These are phyloP conservation scores for Ophion ellenae DNA, from an alignment of 2,888 invertebrate genomes.

Conservation along the genomic window DNA sequence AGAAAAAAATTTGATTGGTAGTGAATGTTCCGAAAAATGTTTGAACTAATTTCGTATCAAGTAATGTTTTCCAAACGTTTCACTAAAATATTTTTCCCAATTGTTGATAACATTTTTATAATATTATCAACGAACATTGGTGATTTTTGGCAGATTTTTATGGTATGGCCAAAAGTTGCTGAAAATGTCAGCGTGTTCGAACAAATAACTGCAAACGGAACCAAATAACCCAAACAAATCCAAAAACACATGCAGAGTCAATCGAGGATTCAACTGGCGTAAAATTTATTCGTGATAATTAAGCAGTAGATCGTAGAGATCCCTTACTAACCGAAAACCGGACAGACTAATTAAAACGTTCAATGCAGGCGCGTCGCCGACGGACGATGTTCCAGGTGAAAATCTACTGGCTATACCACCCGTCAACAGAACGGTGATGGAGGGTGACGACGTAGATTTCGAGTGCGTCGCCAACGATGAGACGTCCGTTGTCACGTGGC, in stretches of 20 bases:
- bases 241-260: neutral
- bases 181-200: too few relatives aligned
- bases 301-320: constrained; percentile 48
- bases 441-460: constrained; percentile 92
- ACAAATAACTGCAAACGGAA: too few relatives aligned
- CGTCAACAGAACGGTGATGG: constrained; percentile 93
- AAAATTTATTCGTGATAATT: constrained; percentile 15
- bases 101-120: too few relatives aligned
- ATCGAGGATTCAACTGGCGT: too few relatives aligned
- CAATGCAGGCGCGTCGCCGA: constrained; percentile 82
- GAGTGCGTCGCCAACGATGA: constrained; percentile 92
- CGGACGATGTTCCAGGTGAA: constrained; percentile 88
- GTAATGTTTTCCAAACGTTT: too few relatives aligned
- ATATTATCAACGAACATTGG: too few relatives aligned
- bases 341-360: constrained; percentile 83
- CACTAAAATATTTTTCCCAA: too few relatives aligned
- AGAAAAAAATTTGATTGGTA: too few relatives aligned
- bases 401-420: constrained; percentile 95
- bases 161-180: too few relatives aligned
- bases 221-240: neutral
- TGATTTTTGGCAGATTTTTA: too few relatives aligned
- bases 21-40: too few relatives aligned
- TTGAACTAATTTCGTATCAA: too few relatives aligned
- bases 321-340: constrained; percentile 81
- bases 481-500: constrained; percentile 86